Evolutionary conservation across 2,888 invertebrate genomes (phyloP).

Genomic region (Ischnura elegans): DNA sequence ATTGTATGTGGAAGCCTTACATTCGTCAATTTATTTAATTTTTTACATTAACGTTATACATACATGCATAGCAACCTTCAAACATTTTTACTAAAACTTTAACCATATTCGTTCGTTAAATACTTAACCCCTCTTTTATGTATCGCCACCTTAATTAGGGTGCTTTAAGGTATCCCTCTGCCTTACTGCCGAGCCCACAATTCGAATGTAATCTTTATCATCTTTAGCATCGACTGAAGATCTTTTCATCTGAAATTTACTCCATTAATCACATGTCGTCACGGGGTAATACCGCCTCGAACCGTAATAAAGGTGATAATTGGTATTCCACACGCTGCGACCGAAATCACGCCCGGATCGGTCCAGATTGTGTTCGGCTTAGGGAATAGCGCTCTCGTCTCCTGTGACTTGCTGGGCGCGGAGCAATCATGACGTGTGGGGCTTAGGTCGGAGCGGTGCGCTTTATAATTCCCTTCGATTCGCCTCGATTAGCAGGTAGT

Average conservation of each 20-base stretch:
- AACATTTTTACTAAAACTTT: no score
- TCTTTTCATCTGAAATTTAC: background rate
- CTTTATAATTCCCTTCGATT: background rate
- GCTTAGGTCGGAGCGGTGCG: background rate
- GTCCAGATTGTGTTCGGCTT: background rate
- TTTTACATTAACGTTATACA: no score
- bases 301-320: background rate
- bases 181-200: no score
- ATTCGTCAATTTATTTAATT: no score
- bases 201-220: no score
- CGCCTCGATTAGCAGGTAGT: background rate
- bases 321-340: background rate
- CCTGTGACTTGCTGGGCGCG: background rate
- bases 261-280: constrained; percentile 48
- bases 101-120: no score
- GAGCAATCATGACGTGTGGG: background rate
- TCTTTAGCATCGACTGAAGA: no score
- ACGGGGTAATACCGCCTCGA: background rate
- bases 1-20: no score
- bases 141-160: no score
- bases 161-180: no score
- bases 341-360: background rate
- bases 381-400: background rate
- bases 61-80: no score
- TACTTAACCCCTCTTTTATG: no score